Base-by-base conservation (phyloP, 2,888 invertebrate species). In the Pinctada fucata region DNA sequence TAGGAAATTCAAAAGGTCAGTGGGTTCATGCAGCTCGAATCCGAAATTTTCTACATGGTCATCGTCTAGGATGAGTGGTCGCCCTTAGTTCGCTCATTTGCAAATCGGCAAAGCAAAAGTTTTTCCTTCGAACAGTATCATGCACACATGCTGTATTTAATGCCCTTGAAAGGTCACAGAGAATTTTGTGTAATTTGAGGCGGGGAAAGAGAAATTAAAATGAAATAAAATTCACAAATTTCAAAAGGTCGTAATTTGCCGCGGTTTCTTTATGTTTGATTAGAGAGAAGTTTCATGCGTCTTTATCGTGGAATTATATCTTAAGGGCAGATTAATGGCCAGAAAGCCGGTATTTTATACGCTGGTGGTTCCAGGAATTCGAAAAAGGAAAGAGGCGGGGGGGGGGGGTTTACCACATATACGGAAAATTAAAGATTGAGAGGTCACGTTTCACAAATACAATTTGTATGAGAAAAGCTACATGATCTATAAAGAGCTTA, bases 251-350 rank as follows among this genome's bases (percentile, higher is more conserved):
- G 8, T 58, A 58, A 58, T 58, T 58, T 58, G 58, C 13, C 13
- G 58, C 58, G 58, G 58, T 13, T 58, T 10, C 8, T 6, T 10
- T 10, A 6, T 13, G 58, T 13, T 58, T 6, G 58, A 58, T 58
- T 58, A 13, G 58, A 13, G 6, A 58, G 31, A 31, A 10, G 58
- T 10, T 13, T 58, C 58, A 13, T 6, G 13, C 58, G 13, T 6
- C 13, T 58, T 58, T 58, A 58, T 58, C 58, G 58, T 58, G 58
- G 58, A 10, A 58, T 58, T 58, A 58, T 58, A 58, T 58, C 58
- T 58, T 58, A 10, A 58, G 6, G 58, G 58, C 13, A 31, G 31
- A 31, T 31, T 31, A 31, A 31, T 31, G 31, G 31, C 31, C 31
- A 31, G 31, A 31, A 31, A 31, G 31, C 31, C 31, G n/a, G n/a